Base-by-base conservation (phyloP, 2,113 vertebrate species). In the Panurus biarmicus region DNA sequence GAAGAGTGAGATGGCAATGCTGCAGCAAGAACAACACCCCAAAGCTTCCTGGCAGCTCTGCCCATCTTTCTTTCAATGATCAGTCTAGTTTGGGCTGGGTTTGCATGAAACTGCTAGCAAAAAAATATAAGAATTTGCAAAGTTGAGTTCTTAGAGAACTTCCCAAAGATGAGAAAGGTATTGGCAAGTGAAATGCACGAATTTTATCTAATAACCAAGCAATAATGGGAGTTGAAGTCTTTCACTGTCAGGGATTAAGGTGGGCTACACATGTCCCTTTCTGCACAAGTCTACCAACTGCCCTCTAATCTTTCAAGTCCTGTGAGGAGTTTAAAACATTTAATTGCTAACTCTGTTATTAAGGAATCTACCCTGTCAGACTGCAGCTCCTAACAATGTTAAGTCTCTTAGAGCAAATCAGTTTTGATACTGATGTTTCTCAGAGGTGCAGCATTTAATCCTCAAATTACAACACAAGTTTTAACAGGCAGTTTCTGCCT, bases 391-490 rank as follows among this genome's bases (percentile, higher is more conserved):
- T 94, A 93, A 97, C 81, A 94, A 94, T 1, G 4, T 91, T 87
- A 80, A 87, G 89, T 96, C 95, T 97, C 86, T 85, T 69, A 94
- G 74, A 96, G 94, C 94, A 90, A 95, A 97, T 97, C 95, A 93
- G 94, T 96, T 96, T 83, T 95, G 98, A 97, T 98, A 97, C 96
- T 94, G 92, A 96, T 95, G 96, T 98, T 98, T 97, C 94, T 97
- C 97, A 98, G 98, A 98, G 97, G 98, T 93, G 97, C 97, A 98
- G 98, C 97, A 97, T 98, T 98, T 98, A 98, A 98, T 99, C 98
- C 98, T 98, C 98, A 98, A 98, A 98, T 98, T 98, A 98, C 98
- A 96, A 94, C 91, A 93, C 99, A 98, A 97, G 99, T 99, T 98
- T 96, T 96, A 98, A 99, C 99, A 99, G 96, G 98, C 96, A 97